Evolutionary conservation across 2,888 invertebrate species (phyloP).

Genomic region (Ecdyonurus torrentis): DNA sequence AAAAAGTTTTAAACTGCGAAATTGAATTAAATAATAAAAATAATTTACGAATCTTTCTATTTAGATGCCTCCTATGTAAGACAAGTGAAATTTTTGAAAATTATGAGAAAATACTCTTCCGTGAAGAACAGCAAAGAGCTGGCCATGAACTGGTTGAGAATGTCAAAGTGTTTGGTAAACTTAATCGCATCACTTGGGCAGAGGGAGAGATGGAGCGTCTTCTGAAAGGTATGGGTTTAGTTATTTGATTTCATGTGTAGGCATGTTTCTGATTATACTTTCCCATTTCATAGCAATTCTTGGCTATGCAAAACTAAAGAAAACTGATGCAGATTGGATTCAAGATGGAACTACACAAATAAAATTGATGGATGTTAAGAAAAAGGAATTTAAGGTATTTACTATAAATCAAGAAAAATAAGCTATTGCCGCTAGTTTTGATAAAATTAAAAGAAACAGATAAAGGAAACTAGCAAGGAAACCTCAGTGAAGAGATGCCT

Average conservation of each 20-base stretch:
- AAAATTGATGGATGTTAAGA: conserved; percentile 37
- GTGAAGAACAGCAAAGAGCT: conserved; percentile 26
- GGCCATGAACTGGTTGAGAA: conserved; percentile 23
- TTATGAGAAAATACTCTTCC: conserved; percentile 33
- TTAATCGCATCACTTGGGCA: conserved; percentile 42
- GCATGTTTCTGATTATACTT: conserved; percentile 10
- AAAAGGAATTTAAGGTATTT: conserved; percentile 47
- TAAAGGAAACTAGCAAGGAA: no score
- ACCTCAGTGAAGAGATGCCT: no score
- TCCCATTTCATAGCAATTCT: conserved; percentile 24
- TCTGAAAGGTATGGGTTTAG: conserved; percentile 29
- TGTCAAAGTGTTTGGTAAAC: conserved; percentile 18
- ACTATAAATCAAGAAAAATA: no score
- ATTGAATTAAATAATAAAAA: no score
- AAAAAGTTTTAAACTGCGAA: no score
- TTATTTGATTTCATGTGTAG: conserved; percentile 2
- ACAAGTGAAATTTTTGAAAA: conserved; percentile 27
- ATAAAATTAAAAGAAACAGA: no score
- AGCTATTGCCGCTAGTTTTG: no score
- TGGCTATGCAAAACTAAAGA: conserved; percentile 25
- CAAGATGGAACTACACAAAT: conserved; percentile 35
- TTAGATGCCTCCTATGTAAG: conserved; percentile 28
- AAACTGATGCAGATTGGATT: conserved; percentile 21
- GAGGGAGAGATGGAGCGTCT: conserved; percentile 39
- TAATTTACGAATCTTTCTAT: no score